A percentile compares a stretch with the other conserved stretches of the same genome.
Conservation (phyloP, 2,888 invertebrate species). For the Belgica antarctica region DNA sequence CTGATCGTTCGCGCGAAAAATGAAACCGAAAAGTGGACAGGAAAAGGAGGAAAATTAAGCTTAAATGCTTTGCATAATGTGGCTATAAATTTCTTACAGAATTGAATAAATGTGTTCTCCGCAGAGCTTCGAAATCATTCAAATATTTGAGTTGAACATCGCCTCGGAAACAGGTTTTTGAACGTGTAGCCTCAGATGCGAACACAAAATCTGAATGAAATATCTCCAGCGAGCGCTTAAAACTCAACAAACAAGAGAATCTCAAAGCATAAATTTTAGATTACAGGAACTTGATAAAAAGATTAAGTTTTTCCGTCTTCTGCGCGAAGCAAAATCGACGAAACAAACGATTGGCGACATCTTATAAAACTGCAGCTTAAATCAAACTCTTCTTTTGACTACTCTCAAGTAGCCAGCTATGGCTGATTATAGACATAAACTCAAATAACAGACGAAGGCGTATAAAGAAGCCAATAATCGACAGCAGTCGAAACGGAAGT, state of each 20-base stretch:
- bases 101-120: conserved; percentile 42
- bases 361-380: conserved; percentile 25
- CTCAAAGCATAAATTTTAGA: conserved; percentile 23
- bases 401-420: not conserved
- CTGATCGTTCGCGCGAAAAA: not conserved
- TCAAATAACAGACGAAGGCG: not conserved
- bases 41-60: conserved; percentile 24
- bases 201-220: conserved; percentile 34
- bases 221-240: not conserved
- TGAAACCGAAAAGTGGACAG: not conserved
- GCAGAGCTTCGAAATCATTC: conserved; percentile 10
- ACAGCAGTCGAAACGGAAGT: too few relatives aligned
- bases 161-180: conserved; percentile 27
- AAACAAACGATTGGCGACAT: not conserved
- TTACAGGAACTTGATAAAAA: conserved; percentile 27
- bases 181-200: not conserved
- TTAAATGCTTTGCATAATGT: conserved; percentile 39
- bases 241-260: not conserved
- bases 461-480: too few relatives aligned
- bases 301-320: conserved; percentile 26
- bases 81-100: conserved; percentile 40
- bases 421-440: conserved; percentile 9
- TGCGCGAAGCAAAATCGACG: not conserved
- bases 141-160: conserved; percentile 16
- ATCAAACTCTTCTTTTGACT: not conserved